Base-by-base conservation (phyloP, 2,888 invertebrate species). In the Ametastegia equiseti region DNA sequence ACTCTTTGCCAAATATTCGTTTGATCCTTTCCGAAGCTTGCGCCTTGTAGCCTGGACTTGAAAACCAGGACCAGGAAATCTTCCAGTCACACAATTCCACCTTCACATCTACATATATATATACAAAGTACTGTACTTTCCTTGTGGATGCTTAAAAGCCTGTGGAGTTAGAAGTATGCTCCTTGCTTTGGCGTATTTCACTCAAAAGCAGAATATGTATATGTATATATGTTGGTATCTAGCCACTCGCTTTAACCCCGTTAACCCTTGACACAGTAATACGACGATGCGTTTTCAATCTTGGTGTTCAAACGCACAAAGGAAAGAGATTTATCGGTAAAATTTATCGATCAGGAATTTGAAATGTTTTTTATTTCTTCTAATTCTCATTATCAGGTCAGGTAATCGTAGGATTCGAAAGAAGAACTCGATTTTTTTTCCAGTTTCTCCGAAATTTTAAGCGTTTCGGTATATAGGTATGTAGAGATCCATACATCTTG, bases 11-110 rank as follows among this genome's bases (percentile, higher is more conserved):
- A 30, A 78, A 78, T 39, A 57, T 78, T 78, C 78, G 36, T 78
- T 78, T 78, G 78, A 78, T 78, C 78, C 78, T 78, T 60, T 45
- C 1, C 60, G 54, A 57, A 45, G 60, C 60, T 78, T 78, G n/a
- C 39, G 19, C 60, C n/a, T n/a, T n/a, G 39, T 50, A 27, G 60
- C 15, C 78, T 45, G 57, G 45, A 78, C 78, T 78, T 11, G n/a
- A n/a, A 45, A 57, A 15, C 42, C 78, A 27, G 27, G 78, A 30
- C 42, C 78, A 77, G 5, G 27, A 36, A 57, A 36, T 57, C 57
- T 57, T 77, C 77, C 19, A 33, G 47, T 73, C 50, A 47, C 50
- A 77, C 77, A 39, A 42, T 57, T 39, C n/a, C 77, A 54, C 30
- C 39, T 36, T 42, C 23, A 69, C 39, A 36, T 33, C 27, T n/a